Conservation (phyloP, 1,140 invertebrate genomes). For the Nebria ingens region DNA sequence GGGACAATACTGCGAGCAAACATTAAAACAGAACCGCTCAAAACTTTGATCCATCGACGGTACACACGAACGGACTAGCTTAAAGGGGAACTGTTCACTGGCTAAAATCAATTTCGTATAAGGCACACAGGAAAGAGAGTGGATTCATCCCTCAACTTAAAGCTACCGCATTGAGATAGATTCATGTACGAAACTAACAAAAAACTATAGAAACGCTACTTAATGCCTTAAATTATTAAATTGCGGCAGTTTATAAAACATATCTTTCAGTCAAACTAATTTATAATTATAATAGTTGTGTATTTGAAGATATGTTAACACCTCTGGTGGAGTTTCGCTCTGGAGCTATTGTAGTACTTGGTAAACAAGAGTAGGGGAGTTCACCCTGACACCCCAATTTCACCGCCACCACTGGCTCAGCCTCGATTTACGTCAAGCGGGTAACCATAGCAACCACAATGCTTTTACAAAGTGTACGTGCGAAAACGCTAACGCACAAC, state of each 20-base stretch:
- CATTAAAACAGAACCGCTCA: neutral
- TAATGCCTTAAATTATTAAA: too few relatives aligned
- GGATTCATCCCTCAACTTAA: too few relatives aligned
- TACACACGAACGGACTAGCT: neutral
- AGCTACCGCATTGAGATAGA: too few relatives aligned
- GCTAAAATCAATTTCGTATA: neutral
- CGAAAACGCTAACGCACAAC: neutral
- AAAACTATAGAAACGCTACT: too few relatives aligned
- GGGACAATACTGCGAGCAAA: neutral
- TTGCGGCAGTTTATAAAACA: too few relatives aligned
- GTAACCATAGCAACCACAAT: conserved; percentile 4
- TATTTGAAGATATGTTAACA: too few relatives aligned
- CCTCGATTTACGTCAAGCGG: conserved; percentile 5
- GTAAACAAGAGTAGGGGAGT: conserved; percentile 6
- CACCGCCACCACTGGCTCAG: neutral
- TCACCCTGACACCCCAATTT: neutral
- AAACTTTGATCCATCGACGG: neutral
- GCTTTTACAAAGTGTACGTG: conserved; percentile 5
- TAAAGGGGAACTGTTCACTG: neutral
- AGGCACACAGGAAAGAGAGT: too few relatives aligned
- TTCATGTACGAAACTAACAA: too few relatives aligned
- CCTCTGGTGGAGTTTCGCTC: too few relatives aligned
- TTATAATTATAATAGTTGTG: too few relatives aligned
- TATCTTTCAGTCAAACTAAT: too few relatives aligned
- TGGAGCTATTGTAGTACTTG: too few relatives aligned